A percentile compares a stretch with the other conserved stretches of the same genome.
Evolutionary conservation across 35 echinoderm and acorn worm species (phyloP).

Genomic region (Stichopus chloronotus): DNA sequence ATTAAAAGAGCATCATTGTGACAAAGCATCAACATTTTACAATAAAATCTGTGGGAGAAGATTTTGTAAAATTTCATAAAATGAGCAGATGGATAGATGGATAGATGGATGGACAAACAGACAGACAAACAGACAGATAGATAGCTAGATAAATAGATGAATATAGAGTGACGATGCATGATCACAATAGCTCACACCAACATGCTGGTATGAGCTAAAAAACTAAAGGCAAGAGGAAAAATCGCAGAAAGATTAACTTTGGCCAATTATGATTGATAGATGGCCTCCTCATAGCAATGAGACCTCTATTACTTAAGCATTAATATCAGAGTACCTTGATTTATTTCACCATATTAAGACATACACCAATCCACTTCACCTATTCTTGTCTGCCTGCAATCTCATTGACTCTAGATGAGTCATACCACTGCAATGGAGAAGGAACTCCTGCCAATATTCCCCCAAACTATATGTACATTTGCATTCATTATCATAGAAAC

Average conservation of each 20-base stretch:
- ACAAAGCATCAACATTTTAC: too few relatives aligned
- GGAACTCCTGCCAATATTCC: slow-evolving; percentile 34
- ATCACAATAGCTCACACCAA: too few relatives aligned
- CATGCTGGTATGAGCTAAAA: too few relatives aligned
- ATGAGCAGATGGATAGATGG: too few relatives aligned
- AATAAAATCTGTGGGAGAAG: too few relatives aligned
- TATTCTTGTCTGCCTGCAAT: neutral
- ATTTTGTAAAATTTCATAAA: too few relatives aligned
- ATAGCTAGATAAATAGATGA: too few relatives aligned
- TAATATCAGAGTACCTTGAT: slow-evolving; percentile 8
- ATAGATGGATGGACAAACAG: too few relatives aligned
- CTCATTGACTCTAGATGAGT: neutral
- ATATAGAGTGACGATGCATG: too few relatives aligned
- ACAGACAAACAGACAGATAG: too few relatives aligned
- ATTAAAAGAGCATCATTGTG: too few relatives aligned
- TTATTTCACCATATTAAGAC: neutral
- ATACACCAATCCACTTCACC: neutral
- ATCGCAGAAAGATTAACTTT: neutral
- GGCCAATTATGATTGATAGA: neutral
- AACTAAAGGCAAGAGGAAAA: too few relatives aligned
- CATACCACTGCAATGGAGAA: neutral
- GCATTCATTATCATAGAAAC: slow-evolving; percentile 32
- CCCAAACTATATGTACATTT: slow-evolving; percentile 37
- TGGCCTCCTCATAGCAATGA: slow-evolving; percentile 6
- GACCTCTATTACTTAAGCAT: neutral